These are phyloP conservation scores for Lasioglossum oenotherae DNA, from an alignment of 2,888 invertebrate species.

Conservation along the genomic window DNA sequence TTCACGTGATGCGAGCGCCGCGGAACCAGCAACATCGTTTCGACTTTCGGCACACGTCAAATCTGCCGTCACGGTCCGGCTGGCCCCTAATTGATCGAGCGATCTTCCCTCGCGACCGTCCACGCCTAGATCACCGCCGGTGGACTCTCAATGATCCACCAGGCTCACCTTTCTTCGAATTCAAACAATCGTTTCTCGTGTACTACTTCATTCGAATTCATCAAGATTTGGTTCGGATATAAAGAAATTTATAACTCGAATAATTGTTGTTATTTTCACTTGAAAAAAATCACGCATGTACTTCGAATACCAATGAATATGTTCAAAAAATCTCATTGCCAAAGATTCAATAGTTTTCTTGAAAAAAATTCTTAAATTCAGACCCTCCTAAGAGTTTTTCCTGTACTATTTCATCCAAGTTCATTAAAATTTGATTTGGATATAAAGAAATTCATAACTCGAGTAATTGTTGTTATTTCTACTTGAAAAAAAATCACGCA, in stretches of 20 bases:
- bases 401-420: neutral
- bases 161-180: neutral
- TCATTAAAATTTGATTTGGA: no score
- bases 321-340: no score
- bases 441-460: no score
- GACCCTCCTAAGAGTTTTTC: no score
- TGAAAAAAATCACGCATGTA: no score
- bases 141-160: neutral
- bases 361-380: no score
- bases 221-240: neutral
- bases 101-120: slow-evolving; percentile 35
- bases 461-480: no score
- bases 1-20: slow-evolving; percentile 73
- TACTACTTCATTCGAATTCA: neutral
- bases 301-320: no score
- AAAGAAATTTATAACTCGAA: no score
- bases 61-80: slow-evolving; percentile 52
- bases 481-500: no score
- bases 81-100: slow-evolving; percentile 65
- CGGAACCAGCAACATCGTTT: slow-evolving; percentile 66
- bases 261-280: no score
- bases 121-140: slow-evolving; percentile 18
- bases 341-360: no score
- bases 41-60: slow-evolving; percentile 65
- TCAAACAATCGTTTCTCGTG: neutral